These are phyloP conservation scores for Cephus cinctus DNA, from an alignment of 1,140 invertebrate genomes.

Conservation along the genomic window DNA sequence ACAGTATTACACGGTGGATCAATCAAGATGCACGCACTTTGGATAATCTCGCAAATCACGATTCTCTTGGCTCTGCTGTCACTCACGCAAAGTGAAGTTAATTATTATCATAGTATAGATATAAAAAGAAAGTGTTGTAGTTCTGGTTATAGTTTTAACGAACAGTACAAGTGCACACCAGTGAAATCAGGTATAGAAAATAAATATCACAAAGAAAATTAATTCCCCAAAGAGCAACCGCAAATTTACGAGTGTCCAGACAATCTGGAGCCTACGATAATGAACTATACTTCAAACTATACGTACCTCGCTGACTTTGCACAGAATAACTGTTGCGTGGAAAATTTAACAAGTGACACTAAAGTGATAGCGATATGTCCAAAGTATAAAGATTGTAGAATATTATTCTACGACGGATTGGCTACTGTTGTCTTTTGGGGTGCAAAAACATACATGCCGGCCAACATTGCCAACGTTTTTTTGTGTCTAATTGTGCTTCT, in stretches of 20 bases:
- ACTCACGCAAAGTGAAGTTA: neutral
- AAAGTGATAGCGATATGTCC: slow-evolving; percentile 29
- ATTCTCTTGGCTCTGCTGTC: neutral
- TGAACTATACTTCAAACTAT: neutral
- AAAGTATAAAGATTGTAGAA: no score
- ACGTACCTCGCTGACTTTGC: neutral
- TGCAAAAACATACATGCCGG: slow-evolving; percentile 39
- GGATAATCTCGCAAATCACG: neutral
- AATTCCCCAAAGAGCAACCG: neutral
- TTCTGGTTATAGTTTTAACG: neutral
- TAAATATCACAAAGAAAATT: neutral
- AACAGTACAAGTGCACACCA: slow-evolving; percentile 1
- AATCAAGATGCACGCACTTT: neutral
- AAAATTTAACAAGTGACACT: slow-evolving; percentile 27
- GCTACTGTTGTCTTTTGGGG: slow-evolving; percentile 36
- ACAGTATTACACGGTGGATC: neutral
- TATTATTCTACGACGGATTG: slow-evolving; percentile 8
- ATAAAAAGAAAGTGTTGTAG: slow-evolving; percentile 9
- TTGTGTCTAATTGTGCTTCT: slow-evolving; percentile 34
- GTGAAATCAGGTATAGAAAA: neutral
- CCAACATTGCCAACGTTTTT: slow-evolving; percentile 38
- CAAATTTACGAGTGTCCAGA: neutral
- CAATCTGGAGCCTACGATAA: neutral
- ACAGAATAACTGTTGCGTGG: slow-evolving; percentile 20
- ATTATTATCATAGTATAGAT: neutral